A percentile compares a stretch with the other conserved stretches of the same genome.
Conservation (phyloP, 1,140 invertebrate species). For the Coptotermes formosanus region DNA sequence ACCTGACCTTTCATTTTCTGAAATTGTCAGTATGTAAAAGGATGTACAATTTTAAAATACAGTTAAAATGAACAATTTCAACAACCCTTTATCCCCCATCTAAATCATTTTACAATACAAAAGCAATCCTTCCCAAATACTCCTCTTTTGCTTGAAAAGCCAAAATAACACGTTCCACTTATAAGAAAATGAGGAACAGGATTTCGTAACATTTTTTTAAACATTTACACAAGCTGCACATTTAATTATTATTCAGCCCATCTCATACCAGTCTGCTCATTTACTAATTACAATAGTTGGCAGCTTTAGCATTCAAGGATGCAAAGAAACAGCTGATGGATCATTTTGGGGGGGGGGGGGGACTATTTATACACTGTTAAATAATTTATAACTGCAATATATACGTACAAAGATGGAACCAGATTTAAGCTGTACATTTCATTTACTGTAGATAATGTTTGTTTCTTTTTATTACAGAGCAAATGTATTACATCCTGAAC, state of each 20-base stretch:
- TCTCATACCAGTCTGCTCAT: background rate
- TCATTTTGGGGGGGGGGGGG: background rate
- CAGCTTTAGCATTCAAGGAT: background rate
- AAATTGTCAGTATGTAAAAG: background rate
- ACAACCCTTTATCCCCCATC: background rate
- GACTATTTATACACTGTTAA: constrained; percentile 2
- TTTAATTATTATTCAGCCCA: constrained; percentile 8
- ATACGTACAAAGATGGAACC: constrained; percentile 6
- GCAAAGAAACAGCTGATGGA: background rate
- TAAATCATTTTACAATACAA: background rate
- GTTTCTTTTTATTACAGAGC: background rate
- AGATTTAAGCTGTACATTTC: constrained; percentile 11
- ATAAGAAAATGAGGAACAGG: background rate
- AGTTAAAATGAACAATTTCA: background rate
- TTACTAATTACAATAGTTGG: background rate
- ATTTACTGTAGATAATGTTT: background rate
- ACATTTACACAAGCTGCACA: constrained; percentile 3
- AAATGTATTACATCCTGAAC: background rate
- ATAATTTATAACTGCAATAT: background rate
- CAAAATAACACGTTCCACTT: background rate
- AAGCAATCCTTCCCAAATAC: background rate
- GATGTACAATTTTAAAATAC: background rate
- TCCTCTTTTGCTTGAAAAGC: background rate
- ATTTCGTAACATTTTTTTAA: background rate
- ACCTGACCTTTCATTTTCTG: background rate